These are phyloP conservation scores for Gymnorhina tibicen DNA, from an alignment of 2,113 vertebrate genomes.

Conservation along the genomic window DNA sequence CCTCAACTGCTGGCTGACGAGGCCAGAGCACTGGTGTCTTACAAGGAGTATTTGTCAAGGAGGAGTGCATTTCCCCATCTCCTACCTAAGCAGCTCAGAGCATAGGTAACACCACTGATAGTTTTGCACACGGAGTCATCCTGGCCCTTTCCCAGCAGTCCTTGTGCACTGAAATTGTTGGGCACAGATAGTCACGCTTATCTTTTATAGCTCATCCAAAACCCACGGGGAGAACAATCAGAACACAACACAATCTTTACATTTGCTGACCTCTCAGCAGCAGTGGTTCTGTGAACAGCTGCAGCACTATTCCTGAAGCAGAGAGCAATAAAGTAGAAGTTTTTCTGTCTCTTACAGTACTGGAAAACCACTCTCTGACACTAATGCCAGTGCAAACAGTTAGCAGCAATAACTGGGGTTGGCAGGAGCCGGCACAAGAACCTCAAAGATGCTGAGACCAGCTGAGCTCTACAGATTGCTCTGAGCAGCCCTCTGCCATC, in stretches of 20 bases:
- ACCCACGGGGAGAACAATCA: rapidly evolving
- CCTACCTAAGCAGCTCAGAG: not conserved
- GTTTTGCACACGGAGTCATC: not conserved
- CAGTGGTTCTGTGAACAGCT: conserved; percentile 4
- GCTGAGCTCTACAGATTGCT: not conserved
- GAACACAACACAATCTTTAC: not conserved
- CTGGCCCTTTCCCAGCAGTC: not conserved
- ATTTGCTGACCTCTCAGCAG: not conserved
- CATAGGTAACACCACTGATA: not conserved
- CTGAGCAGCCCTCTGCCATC: not conserved
- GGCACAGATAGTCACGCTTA: rapidly evolving
- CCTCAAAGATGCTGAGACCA: not conserved
- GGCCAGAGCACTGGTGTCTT: not conserved
- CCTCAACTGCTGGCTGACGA: not conserved
- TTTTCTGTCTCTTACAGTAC: not conserved
- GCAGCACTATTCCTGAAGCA: not conserved
- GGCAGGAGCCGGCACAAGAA: not conserved
- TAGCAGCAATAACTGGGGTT: not conserved
- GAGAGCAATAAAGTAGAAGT: not conserved
- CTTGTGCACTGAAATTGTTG: not conserved
- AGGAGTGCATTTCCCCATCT: not conserved
- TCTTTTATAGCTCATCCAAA: not conserved
- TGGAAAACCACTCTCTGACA: not conserved
- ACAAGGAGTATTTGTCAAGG: not conserved
- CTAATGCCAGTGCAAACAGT: not conserved